Conservation (phyloP, 2,113 vertebrate species). For the Peromyscus polionotus region DNA sequence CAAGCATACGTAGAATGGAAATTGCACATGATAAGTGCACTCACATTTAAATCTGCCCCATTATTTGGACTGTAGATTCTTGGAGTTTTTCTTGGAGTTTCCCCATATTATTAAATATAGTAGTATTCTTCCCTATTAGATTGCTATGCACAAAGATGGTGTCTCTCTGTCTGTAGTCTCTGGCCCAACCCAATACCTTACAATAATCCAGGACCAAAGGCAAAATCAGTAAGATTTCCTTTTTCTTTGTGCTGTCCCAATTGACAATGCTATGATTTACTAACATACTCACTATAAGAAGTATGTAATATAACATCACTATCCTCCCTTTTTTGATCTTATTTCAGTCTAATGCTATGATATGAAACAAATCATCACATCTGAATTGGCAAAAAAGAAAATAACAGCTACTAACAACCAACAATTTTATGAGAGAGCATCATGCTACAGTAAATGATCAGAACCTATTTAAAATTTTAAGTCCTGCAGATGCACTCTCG, state of each 20-base stretch:
- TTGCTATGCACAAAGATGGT: neutral
- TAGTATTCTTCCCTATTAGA: neutral
- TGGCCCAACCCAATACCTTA: neutral
- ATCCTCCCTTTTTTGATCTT: neutral
- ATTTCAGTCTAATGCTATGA: slow-evolving; percentile 17
- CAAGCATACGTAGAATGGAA: neutral
- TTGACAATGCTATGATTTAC: slow-evolving; percentile 8
- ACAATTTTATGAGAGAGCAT: slow-evolving; percentile 4
- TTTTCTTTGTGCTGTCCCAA: neutral
- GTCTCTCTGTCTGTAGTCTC: neutral
- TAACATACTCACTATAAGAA: neutral
- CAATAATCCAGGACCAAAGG: neutral
- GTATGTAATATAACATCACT: neutral
- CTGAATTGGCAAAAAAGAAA: slow-evolving; percentile 7
- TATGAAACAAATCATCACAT: neutral
- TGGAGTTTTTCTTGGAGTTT: neutral
- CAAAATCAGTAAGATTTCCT: neutral
- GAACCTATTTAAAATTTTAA: slow-evolving; percentile 65
- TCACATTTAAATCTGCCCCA: neutral
- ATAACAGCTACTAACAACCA: slow-evolving; percentile 9
- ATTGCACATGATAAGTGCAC: neutral
- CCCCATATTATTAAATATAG: neutral
- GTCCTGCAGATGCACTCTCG: slow-evolving; percentile 18
- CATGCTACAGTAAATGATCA: slow-evolving; percentile 17
- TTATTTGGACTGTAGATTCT: neutral